A percentile compares a stretch with the other conserved stretches of the same genome.
Conservation (phyloP, 30 jellyfish, hydroid and myxozoan species). For the Chrysaora quinquecirrha region DNA sequence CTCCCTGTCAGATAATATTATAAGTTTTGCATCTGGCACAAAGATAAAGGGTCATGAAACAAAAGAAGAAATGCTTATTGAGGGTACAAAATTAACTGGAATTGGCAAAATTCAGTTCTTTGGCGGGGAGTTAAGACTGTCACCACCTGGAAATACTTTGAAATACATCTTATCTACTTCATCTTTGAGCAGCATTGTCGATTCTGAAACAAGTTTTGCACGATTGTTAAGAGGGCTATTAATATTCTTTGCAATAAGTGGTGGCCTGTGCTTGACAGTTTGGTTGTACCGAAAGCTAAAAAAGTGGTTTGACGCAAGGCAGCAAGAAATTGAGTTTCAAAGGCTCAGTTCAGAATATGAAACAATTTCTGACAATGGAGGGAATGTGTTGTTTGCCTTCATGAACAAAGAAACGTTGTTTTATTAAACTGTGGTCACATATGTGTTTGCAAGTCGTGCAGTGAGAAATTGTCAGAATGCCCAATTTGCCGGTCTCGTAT, state of each 20-base stretch:
- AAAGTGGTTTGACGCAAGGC: constrained; percentile 49
- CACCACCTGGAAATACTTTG: constrained; percentile 49
- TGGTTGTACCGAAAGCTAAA: constrained; percentile 52
- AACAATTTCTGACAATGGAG: background rate
- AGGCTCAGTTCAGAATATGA: constrained; percentile 11
- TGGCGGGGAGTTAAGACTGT: constrained; percentile 25
- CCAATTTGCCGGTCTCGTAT: constrained; percentile 81
- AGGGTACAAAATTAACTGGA: constrained; percentile 70
- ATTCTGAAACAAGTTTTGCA: constrained; percentile 12
- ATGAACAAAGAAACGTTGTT: constrained; percentile 74
- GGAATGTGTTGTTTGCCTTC: constrained; percentile 79
- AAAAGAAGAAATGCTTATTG: constrained; percentile 62
- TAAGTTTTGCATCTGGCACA: constrained; percentile 66
- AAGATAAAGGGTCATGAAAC: constrained; percentile 75
- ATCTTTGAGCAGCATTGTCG: constrained; percentile 50
- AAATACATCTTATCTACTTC: constrained; percentile 67
- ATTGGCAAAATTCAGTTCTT: constrained; percentile 59
- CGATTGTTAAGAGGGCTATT: constrained; percentile 34
- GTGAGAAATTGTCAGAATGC: constrained; percentile 44
- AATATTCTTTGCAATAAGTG: constrained; percentile 31
- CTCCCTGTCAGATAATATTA: constrained; percentile 35
- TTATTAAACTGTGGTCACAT: constrained; percentile 90
- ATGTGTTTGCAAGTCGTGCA: constrained; percentile 64
- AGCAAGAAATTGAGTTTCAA: constrained; percentile 36
- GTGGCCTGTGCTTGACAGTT: constrained; percentile 42